phyloP scores from a whole-genome alignment of 1,140 invertebrate species.

The Globodera rostochiensis region DNA sequence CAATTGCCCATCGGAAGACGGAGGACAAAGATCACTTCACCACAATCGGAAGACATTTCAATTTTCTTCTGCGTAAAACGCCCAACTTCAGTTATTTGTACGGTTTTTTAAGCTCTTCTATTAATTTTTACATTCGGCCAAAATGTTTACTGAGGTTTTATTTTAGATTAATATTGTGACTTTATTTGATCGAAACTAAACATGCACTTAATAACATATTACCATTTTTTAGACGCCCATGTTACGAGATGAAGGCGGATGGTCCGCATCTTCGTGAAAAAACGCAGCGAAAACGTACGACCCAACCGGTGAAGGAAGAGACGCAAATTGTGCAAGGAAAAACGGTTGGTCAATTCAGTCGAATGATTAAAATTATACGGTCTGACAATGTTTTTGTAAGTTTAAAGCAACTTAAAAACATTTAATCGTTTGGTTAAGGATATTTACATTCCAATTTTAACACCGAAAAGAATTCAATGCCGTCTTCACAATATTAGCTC shows the following conservation, averaged over 20 bases:
- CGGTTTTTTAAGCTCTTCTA: not conserved
- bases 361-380: too few relatives aligned
- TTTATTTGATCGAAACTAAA: too few relatives aligned
- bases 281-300: not conserved
- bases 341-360: conserved; percentile 13
- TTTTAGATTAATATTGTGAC: not conserved
- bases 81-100: conserved; percentile 19
- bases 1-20: not conserved
- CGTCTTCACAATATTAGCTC: not conserved
- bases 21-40: not conserved
- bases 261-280: conserved; percentile 16
- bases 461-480: not conserved
- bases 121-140: not conserved
- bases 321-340: conserved; percentile 11
- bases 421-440: not conserved
- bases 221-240: conserved; percentile 26
- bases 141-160: not conserved
- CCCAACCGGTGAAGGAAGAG: not conserved
- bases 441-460: not conserved
- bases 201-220: not conserved
- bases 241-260: conserved; percentile 19
- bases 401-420: conserved; percentile 15
- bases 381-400: not conserved
- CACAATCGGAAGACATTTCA: conserved; percentile 13
- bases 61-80: not conserved